Evolutionary conservation across 2,888 invertebrate genomes (phyloP), one percentile per base, ranked within the genome.

Genomic region (Agrotis exclamationis): DNA sequence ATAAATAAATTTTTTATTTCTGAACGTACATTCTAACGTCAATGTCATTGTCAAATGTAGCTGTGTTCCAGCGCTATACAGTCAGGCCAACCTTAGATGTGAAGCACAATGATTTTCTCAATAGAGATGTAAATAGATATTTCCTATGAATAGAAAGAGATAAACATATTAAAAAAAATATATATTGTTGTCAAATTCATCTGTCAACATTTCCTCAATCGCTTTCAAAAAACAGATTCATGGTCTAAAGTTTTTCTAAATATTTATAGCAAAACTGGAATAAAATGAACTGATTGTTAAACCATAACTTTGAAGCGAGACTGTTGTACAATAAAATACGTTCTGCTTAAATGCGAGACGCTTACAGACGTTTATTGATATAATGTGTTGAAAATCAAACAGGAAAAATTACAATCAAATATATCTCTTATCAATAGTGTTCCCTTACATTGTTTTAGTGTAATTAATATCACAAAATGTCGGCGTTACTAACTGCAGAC

Each of bases 401-500:
- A 82, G 78, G 84, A 80, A 80, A 39, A 84, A 84, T 20, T 67
- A 18, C 28, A 70, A 64, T 81, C 64, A 57, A 50, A 22, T 67
- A 64, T 56, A 68, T 76, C 33, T 71, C 51, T 71, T 79, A 79
- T 79, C 79, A 81, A 59, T 44, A 65, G n/a, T 48, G 51, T 50
- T 65, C 48, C 13, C 0, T 58, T 56, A 11, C 58, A 58, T 48
- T 64, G 16, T 64, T 67, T 54, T n/a, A 57, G 54, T 65, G 60
- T 74, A 77, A 77, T 70, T 67, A 67, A 62, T 65, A 60, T 33
- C 24, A 24, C 75, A 93, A 88, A 90, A 96, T 96, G 96, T 96
- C 96, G 74, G 95, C 95, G 33, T 82, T 96, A 85, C 85, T 96
- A 77, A 96, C 95, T 76, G 95, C 95, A 44, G 96, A 96, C 86